Percentiles rank a stretch among this genome's conserved stretches.
Evolutionary conservation across 2,113 vertebrate species (phyloP).

Genomic region (Oplegnathus fasciatus): DNA sequence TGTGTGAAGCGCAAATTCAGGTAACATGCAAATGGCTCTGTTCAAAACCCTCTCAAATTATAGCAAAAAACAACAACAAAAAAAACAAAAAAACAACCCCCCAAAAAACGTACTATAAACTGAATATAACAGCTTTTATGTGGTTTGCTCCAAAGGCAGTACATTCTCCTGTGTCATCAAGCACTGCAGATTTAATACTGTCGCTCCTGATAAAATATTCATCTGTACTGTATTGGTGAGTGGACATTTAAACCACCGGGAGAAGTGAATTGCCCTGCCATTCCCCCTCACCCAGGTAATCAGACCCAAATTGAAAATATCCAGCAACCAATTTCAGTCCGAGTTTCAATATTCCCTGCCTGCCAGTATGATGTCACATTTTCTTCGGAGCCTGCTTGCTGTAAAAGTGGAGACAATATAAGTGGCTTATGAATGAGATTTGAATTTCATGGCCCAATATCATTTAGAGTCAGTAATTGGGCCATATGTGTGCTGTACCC

Average conservation of each 20-base stretch:
- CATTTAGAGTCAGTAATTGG: conserved; percentile 52
- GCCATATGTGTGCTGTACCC: conserved; percentile 47
- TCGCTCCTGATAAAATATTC: conserved; percentile 68
- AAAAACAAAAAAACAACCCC: neutral
- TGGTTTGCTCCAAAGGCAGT: conserved; percentile 7
- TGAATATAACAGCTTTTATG: conserved; percentile 1
- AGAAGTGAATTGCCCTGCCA: conserved; percentile 71
- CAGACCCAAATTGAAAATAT: conserved; percentile 83
- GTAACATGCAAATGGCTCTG: conserved; percentile 9
- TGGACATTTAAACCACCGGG: conserved; percentile 66
- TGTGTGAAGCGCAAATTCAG: neutral
- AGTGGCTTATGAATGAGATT: conserved; percentile 65
- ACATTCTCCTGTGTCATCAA: conserved; percentile 48
- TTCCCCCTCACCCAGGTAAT: conserved; percentile 71
- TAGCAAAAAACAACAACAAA: conserved; percentile 11
- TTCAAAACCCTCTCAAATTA: conserved; percentile 22
- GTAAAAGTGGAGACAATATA: conserved; percentile 48
- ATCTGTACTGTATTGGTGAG: conserved; percentile 62
- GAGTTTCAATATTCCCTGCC: conserved; percentile 60
- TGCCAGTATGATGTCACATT: conserved; percentile 52
- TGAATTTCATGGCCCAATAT: conserved; percentile 58
- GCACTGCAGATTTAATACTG: conserved; percentile 63
- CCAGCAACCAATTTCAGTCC: conserved; percentile 67
- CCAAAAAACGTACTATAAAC: neutral
- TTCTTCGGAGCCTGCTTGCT: conserved; percentile 11